These are phyloP conservation scores for Nasonia oneida DNA, from an alignment of 2,888 invertebrate species.

Conservation along the genomic window DNA sequence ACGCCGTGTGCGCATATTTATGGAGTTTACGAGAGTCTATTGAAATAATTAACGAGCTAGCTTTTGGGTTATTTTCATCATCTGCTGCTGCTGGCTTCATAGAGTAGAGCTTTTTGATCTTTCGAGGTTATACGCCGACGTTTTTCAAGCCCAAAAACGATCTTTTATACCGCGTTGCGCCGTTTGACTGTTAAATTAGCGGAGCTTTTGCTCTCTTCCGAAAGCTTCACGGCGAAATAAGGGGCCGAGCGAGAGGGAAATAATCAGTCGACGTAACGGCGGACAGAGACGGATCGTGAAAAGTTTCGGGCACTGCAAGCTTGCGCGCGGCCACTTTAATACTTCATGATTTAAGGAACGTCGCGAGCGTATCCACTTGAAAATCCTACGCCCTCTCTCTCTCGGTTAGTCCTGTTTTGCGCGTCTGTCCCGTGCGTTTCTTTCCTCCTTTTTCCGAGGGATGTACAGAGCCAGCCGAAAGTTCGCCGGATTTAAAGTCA, in stretches of 20 bases:
- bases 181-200: slow-evolving; percentile 51
- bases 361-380: slow-evolving; percentile 58
- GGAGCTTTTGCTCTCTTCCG: not conserved
- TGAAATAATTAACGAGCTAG: not conserved
- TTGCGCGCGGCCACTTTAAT: slow-evolving; percentile 60
- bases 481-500: slow-evolving; percentile 59
- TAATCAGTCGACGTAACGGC: not conserved
- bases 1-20: not conserved
- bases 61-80: not conserved
- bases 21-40: not conserved
- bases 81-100: not conserved
- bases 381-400: slow-evolving; percentile 21
- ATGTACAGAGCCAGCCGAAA: slow-evolving; percentile 30
- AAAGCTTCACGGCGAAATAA: slow-evolving; percentile 27
- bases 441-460: slow-evolving; percentile 15
- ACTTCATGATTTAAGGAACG: slow-evolving; percentile 63
- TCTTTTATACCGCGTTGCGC: not conserved
- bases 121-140: not conserved
- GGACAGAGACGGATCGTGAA: slow-evolving; percentile 31
- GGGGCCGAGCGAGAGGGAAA: not conserved
- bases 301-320: slow-evolving; percentile 48
- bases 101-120: not conserved
- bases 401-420: slow-evolving; percentile 34
- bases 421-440: not conserved
- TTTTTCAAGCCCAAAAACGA: not conserved